Percentiles rank a stretch among this genome's conserved stretches.
Evolutionary conservation across 2,113 vertebrate genomes (phyloP).

Genomic region (Prionailurus viverrinus): DNA sequence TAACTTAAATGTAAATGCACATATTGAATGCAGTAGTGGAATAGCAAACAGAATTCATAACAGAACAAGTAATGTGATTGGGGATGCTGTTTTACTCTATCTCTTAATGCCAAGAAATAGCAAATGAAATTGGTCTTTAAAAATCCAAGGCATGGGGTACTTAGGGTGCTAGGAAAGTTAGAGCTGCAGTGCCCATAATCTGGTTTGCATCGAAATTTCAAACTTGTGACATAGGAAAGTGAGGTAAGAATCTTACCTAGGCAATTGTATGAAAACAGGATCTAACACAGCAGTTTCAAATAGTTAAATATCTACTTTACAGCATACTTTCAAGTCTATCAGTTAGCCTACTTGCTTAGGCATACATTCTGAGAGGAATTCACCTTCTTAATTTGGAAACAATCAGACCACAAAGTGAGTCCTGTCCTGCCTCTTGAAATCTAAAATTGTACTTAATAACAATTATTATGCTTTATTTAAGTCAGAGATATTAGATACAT

Average conservation of each 20-base stretch:
- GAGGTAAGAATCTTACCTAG: background rate
- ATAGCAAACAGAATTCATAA: conserved; percentile 76
- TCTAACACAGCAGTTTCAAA: background rate
- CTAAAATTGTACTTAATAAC: background rate
- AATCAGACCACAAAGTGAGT: background rate
- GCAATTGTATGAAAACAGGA: background rate
- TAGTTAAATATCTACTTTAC: background rate
- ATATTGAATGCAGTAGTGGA: conserved; percentile 76
- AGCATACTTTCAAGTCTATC: background rate
- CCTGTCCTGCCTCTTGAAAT: background rate
- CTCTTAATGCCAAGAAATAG: conserved; percentile 74
- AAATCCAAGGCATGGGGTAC: conserved; percentile 14
- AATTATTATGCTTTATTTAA: background rate
- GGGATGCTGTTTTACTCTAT: conserved; percentile 54
- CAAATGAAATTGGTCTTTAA: conserved; percentile 61
- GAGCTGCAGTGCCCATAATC: background rate
- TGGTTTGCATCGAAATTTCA: conserved; percentile 35
- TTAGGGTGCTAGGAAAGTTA: conserved; percentile 34
- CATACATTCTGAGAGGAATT: background rate
- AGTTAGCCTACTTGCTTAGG: background rate
- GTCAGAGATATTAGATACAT: background rate
- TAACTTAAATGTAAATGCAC: conserved; percentile 82
- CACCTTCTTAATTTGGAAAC: background rate
- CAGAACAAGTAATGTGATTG: conserved; percentile 62
- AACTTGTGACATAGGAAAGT: background rate